A percentile compares a stretch with the other conserved stretches of the same genome.
Evolutionary conservation across 2,797 vertebrate species (phyloP).

Genomic region (Neosalanx taihuensis): DNA sequence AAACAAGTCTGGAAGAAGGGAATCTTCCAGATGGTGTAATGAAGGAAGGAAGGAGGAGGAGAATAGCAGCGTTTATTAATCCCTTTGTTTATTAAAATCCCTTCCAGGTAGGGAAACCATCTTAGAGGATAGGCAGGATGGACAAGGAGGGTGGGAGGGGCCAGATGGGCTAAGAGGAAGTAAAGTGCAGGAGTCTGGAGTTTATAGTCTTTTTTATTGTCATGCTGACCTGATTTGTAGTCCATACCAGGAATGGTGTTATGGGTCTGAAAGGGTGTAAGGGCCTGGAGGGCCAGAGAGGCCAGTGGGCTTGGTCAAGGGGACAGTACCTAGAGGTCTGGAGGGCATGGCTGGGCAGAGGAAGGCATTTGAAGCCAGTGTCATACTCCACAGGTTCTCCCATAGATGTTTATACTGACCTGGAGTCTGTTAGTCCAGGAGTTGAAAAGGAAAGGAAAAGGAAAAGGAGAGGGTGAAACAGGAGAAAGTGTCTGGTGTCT

Average conservation of each 20-base stretch:
- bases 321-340: neutral
- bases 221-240: slow-evolving; percentile 52
- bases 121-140: slow-evolving; percentile 36
- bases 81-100: slow-evolving; percentile 53
- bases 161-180: slow-evolving; percentile 43
- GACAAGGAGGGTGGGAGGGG: slow-evolving; percentile 35
- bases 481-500: slow-evolving; percentile 54
- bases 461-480: slow-evolving; percentile 33
- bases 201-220: slow-evolving; percentile 31
- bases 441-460: neutral
- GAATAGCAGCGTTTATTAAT: slow-evolving; percentile 66
- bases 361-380: neutral
- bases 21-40: neutral
- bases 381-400: too few species aligned
- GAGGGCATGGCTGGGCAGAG: neutral
- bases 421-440: neutral
- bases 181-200: slow-evolving; percentile 69
- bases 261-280: neutral
- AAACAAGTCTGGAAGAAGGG: slow-evolving; percentile 25
- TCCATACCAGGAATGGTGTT: slow-evolving; percentile 14
- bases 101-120: slow-evolving; percentile 46
- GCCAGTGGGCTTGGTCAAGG: slow-evolving; percentile 10
- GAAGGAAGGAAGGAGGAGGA: slow-evolving; percentile 21
- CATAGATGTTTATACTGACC: neutral
- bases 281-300: slow-evolving; percentile 12